These are phyloP conservation scores for Brachynemurus nebulosus DNA, from an alignment of 2,888 invertebrate genomes.

Conservation along the genomic window DNA sequence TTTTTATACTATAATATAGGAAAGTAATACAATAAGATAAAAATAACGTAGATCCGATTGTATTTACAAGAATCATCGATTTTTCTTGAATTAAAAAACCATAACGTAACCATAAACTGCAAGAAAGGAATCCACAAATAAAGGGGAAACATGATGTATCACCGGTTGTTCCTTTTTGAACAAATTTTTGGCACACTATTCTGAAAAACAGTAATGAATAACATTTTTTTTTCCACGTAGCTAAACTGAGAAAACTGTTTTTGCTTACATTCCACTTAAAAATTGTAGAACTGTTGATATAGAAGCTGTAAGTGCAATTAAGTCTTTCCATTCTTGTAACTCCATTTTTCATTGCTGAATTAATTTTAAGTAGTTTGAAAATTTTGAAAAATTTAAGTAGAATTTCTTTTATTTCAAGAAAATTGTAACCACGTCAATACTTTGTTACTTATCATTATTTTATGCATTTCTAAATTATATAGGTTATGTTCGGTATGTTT, in stretches of 20 bases:
- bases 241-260: slow-evolving; percentile 8
- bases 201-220: slow-evolving; percentile 35
- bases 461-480: too few relatives aligned
- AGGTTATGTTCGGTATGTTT: too few relatives aligned
- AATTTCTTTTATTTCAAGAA: too few relatives aligned
- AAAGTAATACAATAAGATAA: slow-evolving; percentile 54
- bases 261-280: slow-evolving; percentile 70
- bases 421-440: too few relatives aligned
- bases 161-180: slow-evolving; percentile 57
- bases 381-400: too few relatives aligned
- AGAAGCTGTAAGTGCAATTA: slow-evolving; percentile 47
- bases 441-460: too few relatives aligned
- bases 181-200: slow-evolving; percentile 61
- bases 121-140: slow-evolving; percentile 61
- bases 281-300: slow-evolving; percentile 69
- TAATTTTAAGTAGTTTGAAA: too few relatives aligned
- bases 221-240: not conserved
- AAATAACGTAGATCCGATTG: slow-evolving; percentile 58
- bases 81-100: slow-evolving; percentile 58
- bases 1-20: slow-evolving; percentile 58
- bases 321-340: slow-evolving; percentile 30
- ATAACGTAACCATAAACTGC: slow-evolving; percentile 68
- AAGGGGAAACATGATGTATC: slow-evolving; percentile 67
- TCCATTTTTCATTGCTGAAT: slow-evolving; percentile 27
- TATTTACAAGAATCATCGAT: slow-evolving; percentile 61